Evolutionary conservation across 2,888 invertebrate species (phyloP).

Genomic region (Tolmerus cingulatus): DNA sequence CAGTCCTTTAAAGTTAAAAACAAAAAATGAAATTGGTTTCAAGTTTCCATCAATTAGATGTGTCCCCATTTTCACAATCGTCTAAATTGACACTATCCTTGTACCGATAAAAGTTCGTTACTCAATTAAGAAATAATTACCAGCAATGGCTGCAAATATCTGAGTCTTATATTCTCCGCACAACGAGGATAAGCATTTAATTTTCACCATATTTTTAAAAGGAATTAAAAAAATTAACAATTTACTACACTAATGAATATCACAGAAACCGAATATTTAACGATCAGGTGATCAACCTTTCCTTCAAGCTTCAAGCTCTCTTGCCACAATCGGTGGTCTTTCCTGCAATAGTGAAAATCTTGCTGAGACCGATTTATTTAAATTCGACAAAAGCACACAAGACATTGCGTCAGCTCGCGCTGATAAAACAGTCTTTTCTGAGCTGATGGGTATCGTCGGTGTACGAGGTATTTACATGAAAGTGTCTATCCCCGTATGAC

Average conservation of each 20-base stretch:
- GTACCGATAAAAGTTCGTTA: neutral
- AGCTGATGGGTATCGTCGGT: neutral
- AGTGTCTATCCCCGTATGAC: neutral
- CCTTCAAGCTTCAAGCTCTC: neutral
- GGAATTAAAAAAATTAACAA: neutral
- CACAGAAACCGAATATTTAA: neutral
- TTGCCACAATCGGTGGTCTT: neutral
- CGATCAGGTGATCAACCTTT: neutral
- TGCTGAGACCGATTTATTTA: neutral
- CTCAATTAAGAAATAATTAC: constrained; percentile 8
- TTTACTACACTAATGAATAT: neutral
- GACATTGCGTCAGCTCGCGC: neutral
- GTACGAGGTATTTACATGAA: neutral
- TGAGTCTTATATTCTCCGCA: constrained; percentile 10
- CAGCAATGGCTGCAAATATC: neutral
- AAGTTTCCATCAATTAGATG: neutral
- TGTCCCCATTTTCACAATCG: neutral
- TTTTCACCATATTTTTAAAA: constrained; percentile 2
- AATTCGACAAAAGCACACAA: neutral
- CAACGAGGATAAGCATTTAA: neutral
- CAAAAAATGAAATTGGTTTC: neutral
- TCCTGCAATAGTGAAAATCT: neutral
- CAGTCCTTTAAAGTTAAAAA: neutral
- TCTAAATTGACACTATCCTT: neutral
- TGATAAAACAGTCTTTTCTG: neutral